Conservation (phyloP, 2,797 vertebrate genomes). For the Florisuga fusca region DNA sequence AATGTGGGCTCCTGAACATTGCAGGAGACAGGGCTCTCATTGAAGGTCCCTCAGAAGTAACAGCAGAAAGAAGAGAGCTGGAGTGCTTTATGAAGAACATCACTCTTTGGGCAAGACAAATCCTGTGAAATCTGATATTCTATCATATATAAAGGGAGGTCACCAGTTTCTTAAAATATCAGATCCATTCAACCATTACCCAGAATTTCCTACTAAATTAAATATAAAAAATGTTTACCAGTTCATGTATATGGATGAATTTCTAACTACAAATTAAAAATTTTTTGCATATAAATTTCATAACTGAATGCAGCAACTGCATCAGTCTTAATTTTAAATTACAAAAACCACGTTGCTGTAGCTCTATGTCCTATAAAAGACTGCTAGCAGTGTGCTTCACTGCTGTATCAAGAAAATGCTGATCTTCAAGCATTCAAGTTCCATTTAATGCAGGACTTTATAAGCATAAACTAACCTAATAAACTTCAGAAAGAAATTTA, state of each 20-base stretch:
- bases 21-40: background rate
- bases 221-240: background rate
- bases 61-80: background rate
- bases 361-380: background rate
- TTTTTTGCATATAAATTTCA: background rate
- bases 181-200: background rate
- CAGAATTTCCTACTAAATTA: background rate
- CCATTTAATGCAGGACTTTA: background rate
- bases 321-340: background rate
- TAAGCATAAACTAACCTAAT: background rate
- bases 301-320: background rate
- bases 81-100: background rate
- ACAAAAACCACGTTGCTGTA: background rate
- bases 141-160: background rate
- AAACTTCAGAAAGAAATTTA: background rate
- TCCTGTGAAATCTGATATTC: background rate
- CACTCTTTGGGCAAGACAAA: background rate
- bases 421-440: background rate
- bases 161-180: background rate
- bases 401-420: background rate
- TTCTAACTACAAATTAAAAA: background rate
- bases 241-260: background rate
- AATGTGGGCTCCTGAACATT: background rate
- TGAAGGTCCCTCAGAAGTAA: background rate
- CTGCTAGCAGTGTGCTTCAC: background rate